Base-by-base conservation (phyloP, 37 sponge, comb jelly and placozoan genomes). In the Agelas oroides region DNA sequence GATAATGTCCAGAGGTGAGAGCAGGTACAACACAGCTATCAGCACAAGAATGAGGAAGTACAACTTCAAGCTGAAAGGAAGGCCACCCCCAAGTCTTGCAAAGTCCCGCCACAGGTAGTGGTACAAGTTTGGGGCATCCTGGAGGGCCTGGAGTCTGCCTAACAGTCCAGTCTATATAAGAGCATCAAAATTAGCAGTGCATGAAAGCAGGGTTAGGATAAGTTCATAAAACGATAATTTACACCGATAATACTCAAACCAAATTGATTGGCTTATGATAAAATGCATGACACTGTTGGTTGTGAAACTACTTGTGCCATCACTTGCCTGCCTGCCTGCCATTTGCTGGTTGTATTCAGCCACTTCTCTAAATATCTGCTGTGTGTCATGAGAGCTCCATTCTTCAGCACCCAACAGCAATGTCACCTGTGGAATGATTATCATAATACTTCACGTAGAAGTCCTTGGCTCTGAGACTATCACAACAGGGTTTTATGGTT, bases 1-100 rank as follows among this genome's bases (percentile, higher is more conserved):
- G 34, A 77, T 59, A 25, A 77, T 5, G 23, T 77, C 78, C 23
- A 77, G 31, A n/a, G 78, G 78, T 54, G 78, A 77, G 64, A 77
- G 0, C 25, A 77, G 38, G 41, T 77, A 77, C 5, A 77, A 20
- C 6, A 77, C 13, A 11, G 41, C 53, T 54, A 28, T 33, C 23
- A 62, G 24, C 24, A 33, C 41, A 36, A 77, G 20, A 8, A 28
- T 11, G 16, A 77, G 21, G 40, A 62, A 63, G 41, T 77, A 77
- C 39, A 61, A 52, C 27, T 62, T 77, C 36, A 18, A 60, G 41
- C 40, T 33, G 30, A 77, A 5, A 21, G 78, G 78, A 0, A 77
- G 78, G 31, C 33, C 57, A 6, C 78, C 78, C 6, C 33, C 12
- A 5, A 75, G 59, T 2, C 59, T 24, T 1, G 54, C 30, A 8